phyloP scores from a whole-genome alignment of 2,113 vertebrate genomes.

The Argyrosomus japonicus region DNA sequence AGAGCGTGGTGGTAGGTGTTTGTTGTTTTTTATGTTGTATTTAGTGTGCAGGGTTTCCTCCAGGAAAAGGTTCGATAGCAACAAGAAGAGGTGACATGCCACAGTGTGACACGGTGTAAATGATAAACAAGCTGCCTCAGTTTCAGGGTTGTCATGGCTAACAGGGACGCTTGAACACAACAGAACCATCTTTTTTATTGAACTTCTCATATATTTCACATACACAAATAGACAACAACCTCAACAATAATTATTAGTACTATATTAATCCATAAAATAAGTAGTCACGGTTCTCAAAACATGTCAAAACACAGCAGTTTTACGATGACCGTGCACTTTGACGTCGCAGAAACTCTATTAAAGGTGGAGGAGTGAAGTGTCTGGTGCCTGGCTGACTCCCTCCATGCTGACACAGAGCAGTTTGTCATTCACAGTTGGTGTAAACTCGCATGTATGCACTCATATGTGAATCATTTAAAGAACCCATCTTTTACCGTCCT shows the following conservation, averaged over 20 bases:
- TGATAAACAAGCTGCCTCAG: background rate
- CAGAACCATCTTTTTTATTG: too few relatives aligned
- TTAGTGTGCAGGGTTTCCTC: background rate
- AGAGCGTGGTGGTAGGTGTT: slow-evolving; percentile 85
- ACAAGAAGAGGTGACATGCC: background rate
- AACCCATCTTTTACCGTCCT: background rate
- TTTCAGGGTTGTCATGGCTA: background rate
- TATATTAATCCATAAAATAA: too few relatives aligned
- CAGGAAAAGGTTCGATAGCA: background rate
- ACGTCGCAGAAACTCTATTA: too few relatives aligned
- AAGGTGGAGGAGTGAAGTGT: background rate
- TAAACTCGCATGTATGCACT: too few relatives aligned
- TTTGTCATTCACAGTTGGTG: background rate
- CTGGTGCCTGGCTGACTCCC: background rate
- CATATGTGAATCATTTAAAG: background rate
- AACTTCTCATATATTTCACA: too few relatives aligned
- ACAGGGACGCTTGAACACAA: too few relatives aligned
- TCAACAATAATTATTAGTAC: too few relatives aligned
- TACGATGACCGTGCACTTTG: too few relatives aligned
- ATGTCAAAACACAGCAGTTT: too few relatives aligned
- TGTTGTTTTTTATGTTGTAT: background rate
- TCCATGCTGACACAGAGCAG: background rate
- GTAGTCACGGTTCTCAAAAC: too few relatives aligned
- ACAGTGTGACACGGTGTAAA: background rate
- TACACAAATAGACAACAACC: too few relatives aligned